phyloP scores from a whole-genome alignment of 2,797 vertebrate species.

The Erethizon dorsatum region DNA sequence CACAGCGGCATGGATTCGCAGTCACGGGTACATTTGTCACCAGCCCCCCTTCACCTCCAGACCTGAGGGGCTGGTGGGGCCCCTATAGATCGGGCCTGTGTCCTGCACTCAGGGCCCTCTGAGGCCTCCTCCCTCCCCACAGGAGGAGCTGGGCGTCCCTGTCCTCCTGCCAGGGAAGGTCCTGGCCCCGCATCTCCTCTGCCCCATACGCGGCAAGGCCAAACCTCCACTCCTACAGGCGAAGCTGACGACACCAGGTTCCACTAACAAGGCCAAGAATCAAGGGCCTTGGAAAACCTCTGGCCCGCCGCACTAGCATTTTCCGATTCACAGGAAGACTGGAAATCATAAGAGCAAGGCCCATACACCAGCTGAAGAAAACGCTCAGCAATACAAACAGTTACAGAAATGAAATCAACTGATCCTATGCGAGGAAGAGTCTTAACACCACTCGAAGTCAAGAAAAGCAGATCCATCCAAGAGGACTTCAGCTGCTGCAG shows the following conservation, averaged over 20 bases:
- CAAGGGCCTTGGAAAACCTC: fast-evolving
- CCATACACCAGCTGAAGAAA: neutral
- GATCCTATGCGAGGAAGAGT: neutral
- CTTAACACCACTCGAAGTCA: neutral
- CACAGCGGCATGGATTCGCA: slow-evolving; percentile 66
- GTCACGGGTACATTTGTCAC: slow-evolving; percentile 65
- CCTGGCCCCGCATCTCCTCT: neutral
- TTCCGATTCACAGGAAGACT: fast-evolving
- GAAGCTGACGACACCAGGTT: fast-evolving
- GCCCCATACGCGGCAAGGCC: fast-evolving
- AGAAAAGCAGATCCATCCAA: fast-evolving
- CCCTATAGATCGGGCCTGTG: fast-evolving
- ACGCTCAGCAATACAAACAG: neutral
- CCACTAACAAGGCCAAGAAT: neutral
- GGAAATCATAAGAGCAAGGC: neutral
- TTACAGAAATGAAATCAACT: neutral
- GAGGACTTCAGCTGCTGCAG: fast-evolving
- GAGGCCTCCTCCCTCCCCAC: neutral
- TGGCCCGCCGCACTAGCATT: fast-evolving
- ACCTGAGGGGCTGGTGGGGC: neutral
- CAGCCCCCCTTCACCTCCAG: neutral
- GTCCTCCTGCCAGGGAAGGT: fast-evolving
- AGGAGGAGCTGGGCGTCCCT: neutral
- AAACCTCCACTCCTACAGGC: fast-evolving
- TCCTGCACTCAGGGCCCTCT: neutral